A percentile compares a stretch with the other conserved stretches of the same genome.
These are phyloP conservation scores for Parnassius orleans DNA, from an alignment of 2,888 invertebrate species.

Conservation along the genomic window DNA sequence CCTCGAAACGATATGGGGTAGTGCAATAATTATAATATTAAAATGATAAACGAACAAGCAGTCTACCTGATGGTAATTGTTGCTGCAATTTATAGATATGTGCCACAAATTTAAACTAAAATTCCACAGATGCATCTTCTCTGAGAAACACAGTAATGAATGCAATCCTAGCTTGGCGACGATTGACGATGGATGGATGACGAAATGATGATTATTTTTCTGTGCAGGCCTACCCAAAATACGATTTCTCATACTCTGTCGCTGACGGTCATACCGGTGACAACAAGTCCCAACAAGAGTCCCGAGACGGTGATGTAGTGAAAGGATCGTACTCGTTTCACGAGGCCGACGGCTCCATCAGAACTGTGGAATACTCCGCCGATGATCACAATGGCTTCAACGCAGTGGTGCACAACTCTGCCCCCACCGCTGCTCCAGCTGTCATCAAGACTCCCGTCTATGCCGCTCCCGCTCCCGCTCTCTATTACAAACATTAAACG, in stretches of 20 bases:
- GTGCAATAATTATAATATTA: too few relatives aligned
- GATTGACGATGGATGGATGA: too few relatives aligned
- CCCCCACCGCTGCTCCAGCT: not conserved
- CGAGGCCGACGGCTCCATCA: constrained; percentile 74
- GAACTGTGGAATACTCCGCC: constrained; percentile 74
- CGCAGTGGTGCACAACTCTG: constrained; percentile 33
- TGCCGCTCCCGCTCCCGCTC: not conserved
- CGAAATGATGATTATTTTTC: constrained; percentile 9
- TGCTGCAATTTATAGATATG: too few relatives aligned
- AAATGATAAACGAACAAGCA: too few relatives aligned
- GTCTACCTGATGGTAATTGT: too few relatives aligned
- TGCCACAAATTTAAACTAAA: too few relatives aligned
- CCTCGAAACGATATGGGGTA: too few relatives aligned
- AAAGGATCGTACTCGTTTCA: constrained; percentile 73
- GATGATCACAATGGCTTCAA: constrained; percentile 72
- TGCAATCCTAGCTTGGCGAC: too few relatives aligned
- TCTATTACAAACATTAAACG: not conserved
- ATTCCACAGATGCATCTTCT: too few relatives aligned
- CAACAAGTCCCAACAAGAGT: constrained; percentile 73
- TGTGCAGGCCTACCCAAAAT: constrained; percentile 54
- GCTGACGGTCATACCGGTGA: constrained; percentile 77
- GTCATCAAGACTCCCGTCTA: not conserved
- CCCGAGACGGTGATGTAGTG: constrained; percentile 72
- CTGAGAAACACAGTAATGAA: too few relatives aligned
- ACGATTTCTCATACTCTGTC: constrained; percentile 74